These are phyloP conservation scores for Coreoperca whiteheadi DNA, from an alignment of 2,113 vertebrate species.

Conservation along the genomic window DNA sequence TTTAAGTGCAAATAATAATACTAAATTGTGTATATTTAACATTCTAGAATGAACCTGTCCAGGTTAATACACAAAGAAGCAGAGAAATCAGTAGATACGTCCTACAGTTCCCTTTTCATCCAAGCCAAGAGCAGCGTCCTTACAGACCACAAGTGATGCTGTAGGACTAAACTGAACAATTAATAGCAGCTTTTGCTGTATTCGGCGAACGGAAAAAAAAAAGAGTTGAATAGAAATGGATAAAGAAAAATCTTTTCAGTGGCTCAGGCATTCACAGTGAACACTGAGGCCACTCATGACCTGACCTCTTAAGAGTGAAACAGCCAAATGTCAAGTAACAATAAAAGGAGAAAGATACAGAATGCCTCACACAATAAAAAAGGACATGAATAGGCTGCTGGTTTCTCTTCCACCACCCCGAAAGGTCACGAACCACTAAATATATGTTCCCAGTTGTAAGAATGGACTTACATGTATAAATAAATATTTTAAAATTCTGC, in stretches of 20 bases:
- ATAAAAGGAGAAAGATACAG: conserved; percentile 69
- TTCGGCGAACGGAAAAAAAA: neutral
- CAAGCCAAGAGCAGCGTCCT: neutral
- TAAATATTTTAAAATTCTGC: conserved; percentile 74
- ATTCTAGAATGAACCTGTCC: neutral
- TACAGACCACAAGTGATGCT: neutral
- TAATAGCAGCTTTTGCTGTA: neutral
- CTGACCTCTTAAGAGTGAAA: conserved; percentile 52
- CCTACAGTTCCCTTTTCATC: neutral
- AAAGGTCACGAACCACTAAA: conserved; percentile 80
- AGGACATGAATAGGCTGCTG: conserved; percentile 69
- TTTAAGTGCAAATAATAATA: neutral
- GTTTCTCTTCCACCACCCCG: conserved; percentile 59
- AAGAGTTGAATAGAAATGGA: conserved; percentile 12
- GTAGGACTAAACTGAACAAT: neutral
- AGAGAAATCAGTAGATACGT: neutral
- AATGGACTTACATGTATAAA: conserved; percentile 58
- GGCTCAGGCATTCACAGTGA: conserved; percentile 36
- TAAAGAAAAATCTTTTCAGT: conserved; percentile 13
- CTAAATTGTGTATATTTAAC: neutral
- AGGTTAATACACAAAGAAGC: neutral
- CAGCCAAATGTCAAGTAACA: conserved; percentile 80
- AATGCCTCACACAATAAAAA: conserved; percentile 65
- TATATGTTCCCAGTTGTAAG: conserved; percentile 65
- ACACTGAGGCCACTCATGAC: conserved; percentile 37